These are phyloP conservation scores for Hyaena hyaena DNA, from an alignment of 2,113 vertebrate species.

Conservation along the genomic window DNA sequence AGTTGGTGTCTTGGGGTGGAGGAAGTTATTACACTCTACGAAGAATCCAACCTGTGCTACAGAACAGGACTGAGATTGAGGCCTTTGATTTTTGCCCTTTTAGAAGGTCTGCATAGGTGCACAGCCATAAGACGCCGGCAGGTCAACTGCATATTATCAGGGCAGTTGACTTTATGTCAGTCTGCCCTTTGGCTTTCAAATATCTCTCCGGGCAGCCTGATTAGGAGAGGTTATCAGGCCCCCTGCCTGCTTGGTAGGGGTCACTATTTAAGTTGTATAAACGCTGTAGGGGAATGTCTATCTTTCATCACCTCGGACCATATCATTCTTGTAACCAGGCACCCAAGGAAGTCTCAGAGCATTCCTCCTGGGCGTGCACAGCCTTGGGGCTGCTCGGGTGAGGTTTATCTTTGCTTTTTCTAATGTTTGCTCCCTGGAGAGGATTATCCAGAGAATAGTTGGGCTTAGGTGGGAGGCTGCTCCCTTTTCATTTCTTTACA, in stretches of 20 bases:
- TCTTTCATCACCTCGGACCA: neutral
- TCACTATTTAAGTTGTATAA: constrained; percentile 32
- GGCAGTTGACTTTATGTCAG: neutral
- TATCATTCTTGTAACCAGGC: constrained; percentile 44
- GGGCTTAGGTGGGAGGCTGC: neutral
- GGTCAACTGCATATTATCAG: neutral
- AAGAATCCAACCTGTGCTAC: neutral
- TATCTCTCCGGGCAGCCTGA: neutral
- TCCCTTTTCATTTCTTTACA: constrained; percentile 42
- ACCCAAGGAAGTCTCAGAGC: neutral
- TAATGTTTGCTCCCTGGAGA: constrained; percentile 48
- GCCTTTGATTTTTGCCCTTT: constrained; percentile 6
- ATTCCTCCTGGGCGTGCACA: neutral
- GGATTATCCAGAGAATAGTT: neutral
- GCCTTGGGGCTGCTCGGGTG: neutral
- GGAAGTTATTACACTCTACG: neutral
- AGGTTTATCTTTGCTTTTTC: constrained; percentile 46
- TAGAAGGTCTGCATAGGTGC: neutral
- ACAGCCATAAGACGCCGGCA: neutral
- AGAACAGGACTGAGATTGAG: neutral
- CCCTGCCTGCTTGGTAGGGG: neutral
- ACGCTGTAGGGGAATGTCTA: neutral
- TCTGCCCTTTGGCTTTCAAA: neutral
- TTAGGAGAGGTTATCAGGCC: constrained; percentile 31
- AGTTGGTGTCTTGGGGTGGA: neutral